Evolutionary conservation across 2,888 invertebrate genomes (phyloP), one percentile per base, ranked within the genome.

Genomic region (Cheilosia soror): DNA sequence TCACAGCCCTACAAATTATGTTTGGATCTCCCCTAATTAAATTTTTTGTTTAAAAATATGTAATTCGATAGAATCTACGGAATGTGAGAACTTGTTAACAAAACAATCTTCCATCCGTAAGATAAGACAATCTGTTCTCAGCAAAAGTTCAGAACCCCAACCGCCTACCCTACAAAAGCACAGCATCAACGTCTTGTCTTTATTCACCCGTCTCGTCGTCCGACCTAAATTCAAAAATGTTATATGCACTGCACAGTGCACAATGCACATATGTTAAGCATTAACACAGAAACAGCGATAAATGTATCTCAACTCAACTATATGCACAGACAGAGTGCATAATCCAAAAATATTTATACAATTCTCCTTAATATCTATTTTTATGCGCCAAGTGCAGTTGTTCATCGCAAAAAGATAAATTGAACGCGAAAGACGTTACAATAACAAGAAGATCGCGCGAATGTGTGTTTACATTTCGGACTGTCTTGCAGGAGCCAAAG

Each of bases 201-300:
- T 33, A 53, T 65, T 47, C 44, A 15, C 44, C n/a, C 6, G 15
- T 25, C 27, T 40, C 33, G 25, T 27, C 31, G 2, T 40, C 53
- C 83, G 79, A 84, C 84, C 79, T 84, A 79, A 84, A 84, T 84
- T 79, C 71, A 37, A 69, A 37, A 69, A 60, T 29, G n/a, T 27
- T 25, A 7, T 9, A 25, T 47, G 40, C 13, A n/a, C 15, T 44
- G 13, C 29, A 6, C 31, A 25, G n/a, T 47, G 58, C 49, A 68
- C 15, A n/a, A 13, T 60, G 29, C 33, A 11, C 37, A 9, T 33
- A 27, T 27, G 31, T 40, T 31, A 40, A 51, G 57, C 60, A 25
- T 49, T 40, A 40, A 29, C 47, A 42, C 42, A n/a, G 25, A n/a
- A 66, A 33, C n/a, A n/a, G 58, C 62, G 62, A 78, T 73, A 78